phyloP scores from a whole-genome alignment of 2,113 vertebrate genomes.

The Gymnobelideus leadbeateri region DNA sequence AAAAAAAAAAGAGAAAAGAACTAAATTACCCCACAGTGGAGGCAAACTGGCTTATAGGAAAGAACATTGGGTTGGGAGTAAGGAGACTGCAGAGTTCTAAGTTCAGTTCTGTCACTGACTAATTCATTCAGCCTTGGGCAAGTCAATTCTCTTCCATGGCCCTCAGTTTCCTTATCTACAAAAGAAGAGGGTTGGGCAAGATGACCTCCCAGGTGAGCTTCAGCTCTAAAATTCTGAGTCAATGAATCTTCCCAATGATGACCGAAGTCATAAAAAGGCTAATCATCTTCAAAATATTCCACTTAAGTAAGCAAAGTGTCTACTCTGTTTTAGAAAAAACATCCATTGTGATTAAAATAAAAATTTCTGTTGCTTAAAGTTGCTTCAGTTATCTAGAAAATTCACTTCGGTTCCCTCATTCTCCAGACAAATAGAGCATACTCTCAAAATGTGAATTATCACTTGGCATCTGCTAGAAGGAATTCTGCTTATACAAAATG shows the following conservation, averaged over 20 bases:
- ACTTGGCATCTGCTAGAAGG: no score
- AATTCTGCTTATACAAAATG: not conserved
- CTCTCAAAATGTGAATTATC: not conserved
- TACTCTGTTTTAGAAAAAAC: not conserved
- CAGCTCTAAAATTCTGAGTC: not conserved
- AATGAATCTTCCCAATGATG: not conserved
- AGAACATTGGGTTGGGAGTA: not conserved
- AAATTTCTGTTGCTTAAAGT: not conserved
- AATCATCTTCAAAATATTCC: constrained; percentile 6
- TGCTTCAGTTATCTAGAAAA: not conserved
- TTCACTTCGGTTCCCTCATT: not conserved
- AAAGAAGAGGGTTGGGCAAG: not conserved
- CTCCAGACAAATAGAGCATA: not conserved
- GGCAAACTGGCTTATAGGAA: not conserved
- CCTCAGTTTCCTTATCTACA: not conserved
- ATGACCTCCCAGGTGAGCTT: not conserved
- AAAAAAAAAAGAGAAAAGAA: not conserved
- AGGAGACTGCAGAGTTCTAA: not conserved
- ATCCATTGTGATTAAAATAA: not conserved
- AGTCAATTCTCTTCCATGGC: not conserved
- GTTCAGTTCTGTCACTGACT: not conserved
- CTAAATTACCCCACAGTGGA: not conserved
- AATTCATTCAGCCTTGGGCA: no score
- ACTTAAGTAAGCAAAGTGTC: not conserved
- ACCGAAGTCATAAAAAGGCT: not conserved